phyloP scores from a whole-genome alignment of 1,140 invertebrate species.

The Caerostris darwini region DNA sequence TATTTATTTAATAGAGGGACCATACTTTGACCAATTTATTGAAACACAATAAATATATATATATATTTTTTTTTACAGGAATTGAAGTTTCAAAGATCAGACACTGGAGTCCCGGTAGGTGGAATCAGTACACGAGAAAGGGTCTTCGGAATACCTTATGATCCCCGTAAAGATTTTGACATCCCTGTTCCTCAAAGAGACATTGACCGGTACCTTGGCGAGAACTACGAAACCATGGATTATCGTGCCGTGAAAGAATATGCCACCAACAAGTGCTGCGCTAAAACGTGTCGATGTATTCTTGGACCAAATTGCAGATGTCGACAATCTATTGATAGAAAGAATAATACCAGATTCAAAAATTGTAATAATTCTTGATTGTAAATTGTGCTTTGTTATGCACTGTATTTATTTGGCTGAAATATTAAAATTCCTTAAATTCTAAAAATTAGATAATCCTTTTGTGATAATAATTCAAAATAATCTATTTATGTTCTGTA shows the following conservation, averaged over 20 bases:
- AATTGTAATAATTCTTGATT: too few relatives aligned
- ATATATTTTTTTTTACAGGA: not conserved
- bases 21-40: too few relatives aligned
- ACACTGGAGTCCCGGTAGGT: not conserved
- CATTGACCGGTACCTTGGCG: not conserved
- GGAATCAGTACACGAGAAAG: slow-evolving; percentile 47
- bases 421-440: too few relatives aligned
- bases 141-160: slow-evolving; percentile 65
- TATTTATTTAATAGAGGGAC: not conserved
- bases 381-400: too few relatives aligned
- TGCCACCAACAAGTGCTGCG: not conserved
- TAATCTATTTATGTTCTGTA: too few relatives aligned
- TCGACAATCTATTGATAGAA: not conserved
- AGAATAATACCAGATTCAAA: not conserved
- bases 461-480: too few relatives aligned
- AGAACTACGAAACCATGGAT: not conserved
- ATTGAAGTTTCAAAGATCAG: not conserved
- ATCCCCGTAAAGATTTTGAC: slow-evolving; percentile 35
- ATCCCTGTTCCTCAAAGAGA: not conserved
- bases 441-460: too few relatives aligned
- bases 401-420: too few relatives aligned
- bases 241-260: slow-evolving; percentile 7
- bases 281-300: not conserved
- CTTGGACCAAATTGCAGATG: not conserved
- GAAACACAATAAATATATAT: too few relatives aligned